Base-by-base conservation (phyloP, 2,113 vertebrate genomes). In the Syngnathoides biaculeatus region DNA sequence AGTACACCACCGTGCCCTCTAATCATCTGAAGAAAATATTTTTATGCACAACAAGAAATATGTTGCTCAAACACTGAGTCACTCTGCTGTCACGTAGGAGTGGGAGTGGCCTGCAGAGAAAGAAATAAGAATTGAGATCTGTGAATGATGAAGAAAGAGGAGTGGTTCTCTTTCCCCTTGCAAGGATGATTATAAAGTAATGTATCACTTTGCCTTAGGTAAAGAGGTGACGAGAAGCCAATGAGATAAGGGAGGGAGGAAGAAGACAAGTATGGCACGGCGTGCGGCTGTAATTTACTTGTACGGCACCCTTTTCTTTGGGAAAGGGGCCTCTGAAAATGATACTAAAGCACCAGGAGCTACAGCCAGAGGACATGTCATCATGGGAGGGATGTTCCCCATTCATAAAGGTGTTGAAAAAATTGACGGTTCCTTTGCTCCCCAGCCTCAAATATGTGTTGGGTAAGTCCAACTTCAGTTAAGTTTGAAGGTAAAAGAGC, bases 361-460 rank as follows among this genome's bases (percentile, higher is more conserved):
- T 6, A 43, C 60, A 4, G 74, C 76, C 5, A 73, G 79, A 4
- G 91, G 90, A 53, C 77, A 89, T 56, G 62, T 90, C 42, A 76
- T 88, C 45, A 87, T 92, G 3, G 89, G 84, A 30, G 89, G 87
- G 35, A 71, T 92, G 24, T 89, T 90, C 55, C 35, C 86, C 6
- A 63, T 87, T 58, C 89, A 92, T 64, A 65, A 47, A 12, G 52
- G 11, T 1, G 81, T 82, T 1, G 14, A 15, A 2, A 71, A 55
- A 43, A 2, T 22, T 0, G 75, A 80, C 47, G 75, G 78, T 24
- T 47, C 83, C 15, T 89, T 89, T 64, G 75, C 81, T 60, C 93
- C 93, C 24, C 77, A 88, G n/a, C 82, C 83, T 52, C 82, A 85
- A 64, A 83, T 79, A 2, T 96, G 95, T 58, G 75, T 82, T 64